Evolutionary conservation across 2,797 vertebrate genomes (phyloP).

Genomic region (Mormyrus hasselquistii): DNA sequence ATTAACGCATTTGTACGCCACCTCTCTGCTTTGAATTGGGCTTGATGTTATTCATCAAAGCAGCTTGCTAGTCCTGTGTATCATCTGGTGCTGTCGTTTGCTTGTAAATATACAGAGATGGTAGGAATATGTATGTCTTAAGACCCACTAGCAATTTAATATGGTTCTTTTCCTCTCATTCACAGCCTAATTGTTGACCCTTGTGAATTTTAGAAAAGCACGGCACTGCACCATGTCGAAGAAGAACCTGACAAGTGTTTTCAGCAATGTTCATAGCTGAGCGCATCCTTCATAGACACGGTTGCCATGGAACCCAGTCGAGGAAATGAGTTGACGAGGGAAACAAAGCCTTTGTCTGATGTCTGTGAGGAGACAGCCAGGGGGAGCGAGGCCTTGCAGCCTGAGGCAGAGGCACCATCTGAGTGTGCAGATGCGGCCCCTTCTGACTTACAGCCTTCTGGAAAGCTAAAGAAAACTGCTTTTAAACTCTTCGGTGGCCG

Average conservation of each 20-base stretch:
- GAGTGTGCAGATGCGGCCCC: slow-evolving; percentile 38
- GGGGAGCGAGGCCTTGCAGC: slow-evolving; percentile 34
- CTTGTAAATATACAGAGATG: slow-evolving; percentile 7
- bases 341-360: slow-evolving; percentile 39
- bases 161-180: not conserved
- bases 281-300: slow-evolving; percentile 35
- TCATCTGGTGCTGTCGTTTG: not conserved
- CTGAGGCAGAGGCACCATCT: slow-evolving; percentile 45
- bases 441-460: slow-evolving; percentile 62
- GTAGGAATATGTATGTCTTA: not conserved
- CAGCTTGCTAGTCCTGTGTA: not conserved
- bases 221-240: slow-evolving; percentile 13
- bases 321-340: slow-evolving; percentile 45
- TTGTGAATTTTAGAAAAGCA: slow-evolving; percentile 24
- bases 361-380: slow-evolving; percentile 36
- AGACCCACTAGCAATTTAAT: not conserved
- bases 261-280: slow-evolving; percentile 34
- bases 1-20: not conserved
- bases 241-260: slow-evolving; percentile 15
- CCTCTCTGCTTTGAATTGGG: not conserved
- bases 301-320: slow-evolving; percentile 66
- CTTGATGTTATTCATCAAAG: not conserved
- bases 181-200: slow-evolving; percentile 12
- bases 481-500: slow-evolving; percentile 89
- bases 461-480: slow-evolving; percentile 82